A percentile compares a stretch with the other conserved stretches of the same genome.
phyloP scores from a whole-genome alignment of 2,888 invertebrate species.

The Trachelus stipa region DNA sequence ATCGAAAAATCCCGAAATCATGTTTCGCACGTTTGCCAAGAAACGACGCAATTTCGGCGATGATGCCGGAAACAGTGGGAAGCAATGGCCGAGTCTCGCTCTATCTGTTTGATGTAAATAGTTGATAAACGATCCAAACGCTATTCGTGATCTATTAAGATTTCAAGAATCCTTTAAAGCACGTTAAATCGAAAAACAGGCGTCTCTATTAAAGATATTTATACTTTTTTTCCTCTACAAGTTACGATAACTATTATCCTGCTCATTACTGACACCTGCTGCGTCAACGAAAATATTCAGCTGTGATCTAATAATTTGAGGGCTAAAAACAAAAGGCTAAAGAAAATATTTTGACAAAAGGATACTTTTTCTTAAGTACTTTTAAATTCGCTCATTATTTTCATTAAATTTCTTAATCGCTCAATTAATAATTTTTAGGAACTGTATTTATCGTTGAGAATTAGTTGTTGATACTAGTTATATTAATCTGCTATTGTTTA shows the following conservation, averaged over 20 bases:
- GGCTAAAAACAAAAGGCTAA: background rate
- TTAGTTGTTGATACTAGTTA: no score
- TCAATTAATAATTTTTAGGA: background rate
- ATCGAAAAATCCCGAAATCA: background rate
- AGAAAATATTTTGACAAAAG: background rate
- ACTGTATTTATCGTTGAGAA: background rate
- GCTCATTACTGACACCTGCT: background rate
- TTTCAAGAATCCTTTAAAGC: background rate
- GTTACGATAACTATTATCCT: background rate
- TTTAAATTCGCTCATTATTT: background rate
- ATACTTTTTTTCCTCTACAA: background rate
- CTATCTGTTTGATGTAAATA: background rate
- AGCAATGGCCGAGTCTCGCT: background rate
- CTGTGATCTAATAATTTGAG: background rate
- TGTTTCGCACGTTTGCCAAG: conserved; percentile 41
- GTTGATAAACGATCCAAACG: background rate
- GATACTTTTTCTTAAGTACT: background rate
- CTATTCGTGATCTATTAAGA: background rate
- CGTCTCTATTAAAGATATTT: background rate
- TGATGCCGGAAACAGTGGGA: conserved; percentile 43
- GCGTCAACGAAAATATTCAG: background rate
- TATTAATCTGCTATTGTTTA: no score
- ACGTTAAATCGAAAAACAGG: background rate
- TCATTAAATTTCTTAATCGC: background rate
- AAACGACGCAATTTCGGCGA: conserved; percentile 46